Evolutionary conservation across 2,113 vertebrate genomes (phyloP).

Genomic region (Callipepla californica): DNA sequence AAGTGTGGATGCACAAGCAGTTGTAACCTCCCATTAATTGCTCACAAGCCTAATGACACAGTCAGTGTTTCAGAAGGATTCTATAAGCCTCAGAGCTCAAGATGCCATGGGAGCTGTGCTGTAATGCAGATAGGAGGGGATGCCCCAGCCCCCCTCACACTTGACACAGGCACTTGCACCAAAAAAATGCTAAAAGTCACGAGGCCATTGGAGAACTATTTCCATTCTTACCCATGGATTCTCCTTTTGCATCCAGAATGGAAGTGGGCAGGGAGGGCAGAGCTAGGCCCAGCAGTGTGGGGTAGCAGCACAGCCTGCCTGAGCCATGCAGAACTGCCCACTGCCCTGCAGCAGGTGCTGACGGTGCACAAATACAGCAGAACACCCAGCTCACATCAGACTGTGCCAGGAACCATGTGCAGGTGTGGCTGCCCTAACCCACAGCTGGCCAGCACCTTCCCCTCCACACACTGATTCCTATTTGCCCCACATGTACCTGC

Average conservation of each 20-base stretch:
- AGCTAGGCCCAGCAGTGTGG: not conserved
- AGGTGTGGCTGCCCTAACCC: not conserved
- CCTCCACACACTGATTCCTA: accelerated
- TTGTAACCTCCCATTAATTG: not conserved
- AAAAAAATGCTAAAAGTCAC: not conserved
- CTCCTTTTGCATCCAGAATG: not conserved
- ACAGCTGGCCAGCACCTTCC: not conserved
- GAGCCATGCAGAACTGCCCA: not conserved
- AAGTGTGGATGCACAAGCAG: not conserved
- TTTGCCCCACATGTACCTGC: not conserved
- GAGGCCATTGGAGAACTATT: accelerated
- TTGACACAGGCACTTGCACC: accelerated
- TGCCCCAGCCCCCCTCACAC: not conserved
- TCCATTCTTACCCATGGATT: not conserved
- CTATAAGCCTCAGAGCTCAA: not conserved
- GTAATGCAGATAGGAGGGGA: not conserved
- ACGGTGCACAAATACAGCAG: not conserved
- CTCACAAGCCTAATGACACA: not conserved
- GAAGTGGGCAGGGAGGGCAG: not conserved
- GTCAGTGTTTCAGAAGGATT: not conserved
- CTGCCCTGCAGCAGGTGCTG: not conserved
- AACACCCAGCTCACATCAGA: not conserved
- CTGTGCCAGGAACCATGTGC: not conserved
- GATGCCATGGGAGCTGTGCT: not conserved
- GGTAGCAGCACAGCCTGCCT: not conserved